A percentile compares a stretch with the other conserved stretches of the same genome.
These are phyloP conservation scores for Mycetomoellerius zeteki DNA, from an alignment of 1,140 invertebrate genomes.

Conservation along the genomic window DNA sequence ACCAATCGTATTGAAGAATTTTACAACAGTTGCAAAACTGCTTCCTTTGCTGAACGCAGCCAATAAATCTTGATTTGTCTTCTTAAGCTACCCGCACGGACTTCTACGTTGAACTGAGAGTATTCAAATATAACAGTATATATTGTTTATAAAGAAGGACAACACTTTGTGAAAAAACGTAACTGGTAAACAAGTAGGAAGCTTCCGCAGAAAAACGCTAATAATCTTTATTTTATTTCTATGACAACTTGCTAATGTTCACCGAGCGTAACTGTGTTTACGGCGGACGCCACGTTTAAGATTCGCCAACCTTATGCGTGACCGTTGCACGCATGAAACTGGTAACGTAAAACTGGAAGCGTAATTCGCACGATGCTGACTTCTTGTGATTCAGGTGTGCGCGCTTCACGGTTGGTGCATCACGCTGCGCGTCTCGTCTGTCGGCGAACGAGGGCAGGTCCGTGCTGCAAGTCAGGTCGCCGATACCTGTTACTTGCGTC, in stretches of 20 bases:
- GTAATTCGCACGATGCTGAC: slow-evolving; percentile 18
- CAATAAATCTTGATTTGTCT: not conserved
- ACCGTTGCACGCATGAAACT: slow-evolving; percentile 25
- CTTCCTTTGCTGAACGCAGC: no score
- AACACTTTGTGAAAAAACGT: not conserved
- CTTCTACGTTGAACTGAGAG: not conserved
- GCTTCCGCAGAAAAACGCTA: not conserved
- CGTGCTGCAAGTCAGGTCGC: slow-evolving; percentile 19
- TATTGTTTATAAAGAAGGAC: no score
- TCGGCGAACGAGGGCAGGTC: slow-evolving; percentile 38
- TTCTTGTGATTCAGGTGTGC: slow-evolving; percentile 22
- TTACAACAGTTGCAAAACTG: no score
- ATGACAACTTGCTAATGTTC: not conserved
- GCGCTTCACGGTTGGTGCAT: slow-evolving; percentile 44
- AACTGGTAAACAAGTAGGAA: not conserved
- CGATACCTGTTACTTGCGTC: slow-evolving; percentile 46
- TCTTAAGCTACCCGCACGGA: not conserved
- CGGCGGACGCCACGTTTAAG: not conserved
- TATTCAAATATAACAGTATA: not conserved
- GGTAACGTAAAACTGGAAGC: slow-evolving; percentile 22
- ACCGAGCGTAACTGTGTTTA: slow-evolving; percentile 26
- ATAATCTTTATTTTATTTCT: not conserved
- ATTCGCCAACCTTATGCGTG: slow-evolving; percentile 30
- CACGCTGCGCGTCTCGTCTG: slow-evolving; percentile 1
- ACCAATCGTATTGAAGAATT: no score